A percentile compares a stretch with the other conserved stretches of the same genome.
Conservation (phyloP, 2,113 vertebrate species). For the Ptilorrhoa leucosticta region DNA sequence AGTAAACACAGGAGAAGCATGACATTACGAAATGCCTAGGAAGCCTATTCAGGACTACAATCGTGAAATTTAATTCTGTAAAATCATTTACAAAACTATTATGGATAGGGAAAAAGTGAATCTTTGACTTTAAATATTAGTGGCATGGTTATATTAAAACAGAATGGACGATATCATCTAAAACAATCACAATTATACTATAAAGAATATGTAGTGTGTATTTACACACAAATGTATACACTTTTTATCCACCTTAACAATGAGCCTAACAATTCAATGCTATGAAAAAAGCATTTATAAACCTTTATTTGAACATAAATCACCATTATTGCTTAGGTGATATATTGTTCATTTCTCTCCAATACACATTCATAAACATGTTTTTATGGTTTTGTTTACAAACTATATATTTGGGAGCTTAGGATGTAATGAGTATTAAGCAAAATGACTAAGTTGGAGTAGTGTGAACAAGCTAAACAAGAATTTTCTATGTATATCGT, state of each 20-base stretch:
- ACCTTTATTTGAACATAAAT: neutral
- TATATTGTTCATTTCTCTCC: neutral
- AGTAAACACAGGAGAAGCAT: constrained; percentile 46
- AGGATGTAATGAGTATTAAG: neutral
- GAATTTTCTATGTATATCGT: neutral
- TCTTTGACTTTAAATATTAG: neutral
- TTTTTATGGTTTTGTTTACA: constrained; percentile 26
- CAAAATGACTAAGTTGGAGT: neutral
- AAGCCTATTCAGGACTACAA: constrained; percentile 3
- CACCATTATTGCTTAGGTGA: neutral
- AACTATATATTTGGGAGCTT: neutral
- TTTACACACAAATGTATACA: neutral
- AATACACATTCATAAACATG: neutral
- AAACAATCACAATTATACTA: neutral
- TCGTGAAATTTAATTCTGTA: constrained; percentile 26
- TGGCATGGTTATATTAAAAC: neutral
- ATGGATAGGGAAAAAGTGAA: neutral
- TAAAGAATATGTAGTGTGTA: neutral
- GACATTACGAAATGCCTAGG: constrained; percentile 30
- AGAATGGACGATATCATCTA: neutral
- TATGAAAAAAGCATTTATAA: neutral
- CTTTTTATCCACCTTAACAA: neutral
- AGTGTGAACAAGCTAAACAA: neutral
- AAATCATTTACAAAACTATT: constrained; percentile 35
- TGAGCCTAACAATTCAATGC: neutral